Conservation (phyloP, 2,113 vertebrate genomes). For the Indicator maculatus region DNA sequence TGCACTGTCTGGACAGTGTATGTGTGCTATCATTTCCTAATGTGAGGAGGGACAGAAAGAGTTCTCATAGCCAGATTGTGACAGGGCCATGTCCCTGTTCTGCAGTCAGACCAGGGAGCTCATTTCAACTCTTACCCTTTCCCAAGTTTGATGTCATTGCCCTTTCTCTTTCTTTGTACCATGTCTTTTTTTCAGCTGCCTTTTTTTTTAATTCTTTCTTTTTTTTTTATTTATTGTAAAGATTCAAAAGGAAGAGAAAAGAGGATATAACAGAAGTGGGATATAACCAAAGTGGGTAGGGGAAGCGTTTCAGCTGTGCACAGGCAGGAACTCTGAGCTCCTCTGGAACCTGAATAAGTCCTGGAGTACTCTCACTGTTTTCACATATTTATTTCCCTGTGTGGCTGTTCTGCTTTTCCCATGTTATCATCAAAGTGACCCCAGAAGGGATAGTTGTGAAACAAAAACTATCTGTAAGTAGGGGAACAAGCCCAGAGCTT, state of each 20-base stretch:
- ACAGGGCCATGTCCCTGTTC: not conserved
- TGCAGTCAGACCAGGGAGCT: not conserved
- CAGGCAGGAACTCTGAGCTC: constrained; percentile 17
- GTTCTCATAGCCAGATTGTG: not conserved
- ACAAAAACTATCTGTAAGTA: not conserved
- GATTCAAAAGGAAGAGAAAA: not conserved
- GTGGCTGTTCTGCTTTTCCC: constrained; percentile 58
- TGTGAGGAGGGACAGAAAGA: not conserved
- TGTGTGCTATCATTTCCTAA: not conserved
- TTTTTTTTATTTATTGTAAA: not conserved
- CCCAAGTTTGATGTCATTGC: not conserved
- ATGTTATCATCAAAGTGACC: constrained; percentile 43
- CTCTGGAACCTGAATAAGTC: constrained; percentile 50
- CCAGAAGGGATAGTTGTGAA: constrained; percentile 26
- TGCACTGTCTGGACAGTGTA: accelerated
- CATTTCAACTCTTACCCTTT: not conserved
- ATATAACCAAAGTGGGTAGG: not conserved
- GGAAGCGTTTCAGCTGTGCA: constrained; percentile 47
- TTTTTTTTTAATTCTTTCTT: not conserved
- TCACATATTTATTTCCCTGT: constrained; percentile 40
- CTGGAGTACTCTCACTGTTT: constrained; percentile 45
- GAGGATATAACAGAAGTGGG: constrained; percentile 5
- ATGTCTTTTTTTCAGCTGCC: not conserved
- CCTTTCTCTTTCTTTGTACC: not conserved
- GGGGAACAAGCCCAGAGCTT: not conserved